These are phyloP conservation scores for Pseudoatta argentina DNA, from an alignment of 1,140 invertebrate species.

Conservation along the genomic window DNA sequence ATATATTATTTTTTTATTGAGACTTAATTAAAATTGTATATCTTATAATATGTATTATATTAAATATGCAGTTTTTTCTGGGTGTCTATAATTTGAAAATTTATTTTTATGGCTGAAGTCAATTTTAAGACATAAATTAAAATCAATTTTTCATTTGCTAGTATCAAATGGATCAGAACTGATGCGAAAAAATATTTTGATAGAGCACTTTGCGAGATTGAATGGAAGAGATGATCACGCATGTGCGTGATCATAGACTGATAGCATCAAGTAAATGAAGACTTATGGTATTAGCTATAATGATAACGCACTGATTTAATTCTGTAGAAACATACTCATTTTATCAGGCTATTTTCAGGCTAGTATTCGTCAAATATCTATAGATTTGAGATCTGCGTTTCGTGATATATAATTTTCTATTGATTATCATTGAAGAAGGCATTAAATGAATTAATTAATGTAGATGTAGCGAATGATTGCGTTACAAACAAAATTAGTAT, in stretches of 20 bases:
- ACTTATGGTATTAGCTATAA: slow-evolving; percentile 2
- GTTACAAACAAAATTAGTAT: not conserved
- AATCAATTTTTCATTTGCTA: slow-evolving; percentile 1
- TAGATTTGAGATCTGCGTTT: not conserved
- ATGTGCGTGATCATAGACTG: slow-evolving; percentile 23
- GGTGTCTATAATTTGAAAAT: not conserved
- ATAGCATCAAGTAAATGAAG: slow-evolving; percentile 6
- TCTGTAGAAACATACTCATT: not conserved
- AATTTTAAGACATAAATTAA: not conserved
- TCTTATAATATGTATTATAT: not conserved
- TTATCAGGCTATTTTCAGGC: slow-evolving; percentile 4
- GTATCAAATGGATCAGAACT: not conserved
- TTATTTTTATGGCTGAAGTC: not conserved
- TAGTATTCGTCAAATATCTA: not conserved
- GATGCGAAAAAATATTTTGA: not conserved
- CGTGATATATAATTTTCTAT: not conserved
- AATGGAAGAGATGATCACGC: not conserved
- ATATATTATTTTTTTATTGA: not conserved
- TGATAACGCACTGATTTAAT: slow-evolving; percentile 29
- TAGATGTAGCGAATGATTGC: not conserved
- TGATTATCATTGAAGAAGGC: slow-evolving; percentile 1
- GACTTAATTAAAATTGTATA: not conserved
- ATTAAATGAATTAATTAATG: not conserved
- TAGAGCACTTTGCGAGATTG: slow-evolving; percentile 11
- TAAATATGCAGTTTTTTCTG: not conserved